Base-by-base conservation (phyloP, 1,140 invertebrate species). In the Streblospio benedicti region DNA sequence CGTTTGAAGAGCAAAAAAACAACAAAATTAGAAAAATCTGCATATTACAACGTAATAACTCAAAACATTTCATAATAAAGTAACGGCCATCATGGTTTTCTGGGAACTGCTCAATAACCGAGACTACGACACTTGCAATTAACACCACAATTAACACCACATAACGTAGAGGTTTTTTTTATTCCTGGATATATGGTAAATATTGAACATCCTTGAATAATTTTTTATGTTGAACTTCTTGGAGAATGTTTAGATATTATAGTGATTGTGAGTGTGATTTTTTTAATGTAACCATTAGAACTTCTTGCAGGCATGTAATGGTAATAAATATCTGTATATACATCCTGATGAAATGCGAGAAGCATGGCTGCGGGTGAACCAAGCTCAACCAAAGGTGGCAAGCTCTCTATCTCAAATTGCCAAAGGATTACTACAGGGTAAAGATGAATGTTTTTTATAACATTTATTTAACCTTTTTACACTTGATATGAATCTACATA, bases 261-360 rank as follows among this genome's bases (percentile, higher is more conserved):
- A 27, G 25, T 45, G 47, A 1, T 27, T 50, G 25, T 54, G 20
- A 25, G 52, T 57, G 16, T 61, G 30, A 45, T 50, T 30, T 61
- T 18, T 2, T 57, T 52, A 32, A 20, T 52, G 27, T 38, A 3
- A 50, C 20, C 20, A 53, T 56, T 47, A 31, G 55, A 53, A 31
- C 63, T 60, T 65, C 60, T 65, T 64, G 28, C 57, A 79, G 76
- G 33, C 68, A 4, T 86, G 85, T 66, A 86, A 86, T 68, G 66
- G 75, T 43, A 78, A 81, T 60, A 77, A 79, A 59, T 85, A 85
- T 65, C 65, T 80, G 4, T 75, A 80, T 64, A 71, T 83, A 6
- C 67, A 75, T 2, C 69, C 69, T 53, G 61, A 70, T 6, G 75
- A 78, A 6, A 82, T 85, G 77, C 65, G 75, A 25, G 62, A 65